phyloP scores from a whole-genome alignment of 2,113 vertebrate species.

The Bujurquina vittata region DNA sequence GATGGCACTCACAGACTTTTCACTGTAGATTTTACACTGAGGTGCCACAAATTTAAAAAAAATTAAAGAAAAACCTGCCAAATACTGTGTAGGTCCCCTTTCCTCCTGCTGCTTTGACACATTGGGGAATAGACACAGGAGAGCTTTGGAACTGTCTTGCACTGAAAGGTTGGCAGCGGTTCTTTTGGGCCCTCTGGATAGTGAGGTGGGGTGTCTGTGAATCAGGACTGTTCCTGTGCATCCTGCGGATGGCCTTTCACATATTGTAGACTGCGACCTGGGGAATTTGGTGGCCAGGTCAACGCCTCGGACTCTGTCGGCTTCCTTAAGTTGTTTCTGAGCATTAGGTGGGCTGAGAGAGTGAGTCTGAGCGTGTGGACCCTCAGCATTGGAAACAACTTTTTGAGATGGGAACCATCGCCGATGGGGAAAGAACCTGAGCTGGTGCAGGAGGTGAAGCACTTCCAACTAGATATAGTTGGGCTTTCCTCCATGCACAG shows the following conservation, averaged over 20 bases:
- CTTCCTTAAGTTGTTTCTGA: no score
- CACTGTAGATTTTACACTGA: slow-evolving; percentile 29
- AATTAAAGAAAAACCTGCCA: not conserved
- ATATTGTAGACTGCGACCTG: no score
- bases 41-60: not conserved
- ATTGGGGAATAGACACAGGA: not conserved
- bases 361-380: not conserved
- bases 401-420: not conserved
- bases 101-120: not conserved
- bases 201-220: not conserved
- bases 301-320: no score
- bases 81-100: not conserved
- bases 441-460: not conserved
- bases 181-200: not conserved
- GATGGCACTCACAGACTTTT: slow-evolving; percentile 46
- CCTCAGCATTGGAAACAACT: accelerated
- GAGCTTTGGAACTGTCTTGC: no score
- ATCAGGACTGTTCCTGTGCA: no score
- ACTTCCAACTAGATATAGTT: no score
- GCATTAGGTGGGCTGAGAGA: not conserved
- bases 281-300: not conserved
- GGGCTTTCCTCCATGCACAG: no score
- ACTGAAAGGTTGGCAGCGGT: not conserved
- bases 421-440: not conserved
- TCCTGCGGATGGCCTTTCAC: not conserved